A percentile compares a stretch with the other conserved stretches of the same genome.
Conservation (phyloP, 2,113 vertebrate genomes). For the Cathartes aura region DNA sequence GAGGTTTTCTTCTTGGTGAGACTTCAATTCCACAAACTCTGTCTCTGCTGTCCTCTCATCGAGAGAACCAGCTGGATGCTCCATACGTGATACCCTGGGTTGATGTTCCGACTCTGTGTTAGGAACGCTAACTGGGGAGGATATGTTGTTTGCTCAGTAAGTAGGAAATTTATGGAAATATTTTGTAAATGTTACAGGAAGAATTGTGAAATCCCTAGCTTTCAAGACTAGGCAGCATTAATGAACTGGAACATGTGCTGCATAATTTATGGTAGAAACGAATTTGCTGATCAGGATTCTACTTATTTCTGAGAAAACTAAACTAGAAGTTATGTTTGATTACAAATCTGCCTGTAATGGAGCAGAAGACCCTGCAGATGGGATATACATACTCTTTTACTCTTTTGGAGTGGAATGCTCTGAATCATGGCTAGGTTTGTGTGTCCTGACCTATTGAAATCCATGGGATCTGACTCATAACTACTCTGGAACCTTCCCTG, state of each 20-base stretch:
- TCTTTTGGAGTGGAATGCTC: not conserved
- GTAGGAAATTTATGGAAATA: constrained; percentile 31
- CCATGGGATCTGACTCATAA: not conserved
- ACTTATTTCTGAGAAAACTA: not conserved
- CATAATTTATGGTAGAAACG: not conserved
- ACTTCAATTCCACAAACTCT: not conserved
- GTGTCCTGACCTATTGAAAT: not conserved
- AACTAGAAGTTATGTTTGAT: not conserved
- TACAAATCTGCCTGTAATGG: not conserved
- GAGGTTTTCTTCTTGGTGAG: not conserved
- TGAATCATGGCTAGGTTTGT: not conserved
- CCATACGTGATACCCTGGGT: not conserved
- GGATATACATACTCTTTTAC: not conserved
- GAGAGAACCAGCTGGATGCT: not conserved
- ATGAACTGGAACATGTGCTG: not conserved
- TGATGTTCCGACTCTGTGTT: not conserved
- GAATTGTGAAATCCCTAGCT: constrained; percentile 34
- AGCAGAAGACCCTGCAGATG: not conserved
- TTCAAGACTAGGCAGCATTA: not conserved
- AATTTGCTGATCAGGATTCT: not conserved
- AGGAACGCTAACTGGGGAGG: not conserved
- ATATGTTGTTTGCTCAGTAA: constrained; percentile 25
- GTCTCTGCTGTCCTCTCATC: not conserved
- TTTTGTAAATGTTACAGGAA: constrained; percentile 37
- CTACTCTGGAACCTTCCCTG: not conserved